These are phyloP conservation scores for Pollimyrus isidori DNA, from an alignment of 2,113 vertebrate species.

Conservation along the genomic window DNA sequence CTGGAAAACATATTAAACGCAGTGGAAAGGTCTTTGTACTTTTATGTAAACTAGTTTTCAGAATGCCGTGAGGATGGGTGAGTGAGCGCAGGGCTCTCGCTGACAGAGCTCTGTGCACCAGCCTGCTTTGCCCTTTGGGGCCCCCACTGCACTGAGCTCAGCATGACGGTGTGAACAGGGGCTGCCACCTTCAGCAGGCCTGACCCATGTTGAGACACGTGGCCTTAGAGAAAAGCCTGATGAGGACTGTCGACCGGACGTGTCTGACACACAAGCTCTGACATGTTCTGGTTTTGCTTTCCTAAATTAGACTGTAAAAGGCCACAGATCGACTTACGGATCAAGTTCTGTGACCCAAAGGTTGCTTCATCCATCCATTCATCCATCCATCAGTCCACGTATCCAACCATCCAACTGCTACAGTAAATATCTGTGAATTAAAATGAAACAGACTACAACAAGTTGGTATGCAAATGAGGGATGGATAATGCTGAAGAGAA, in stretches of 20 bases:
- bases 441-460: background rate
- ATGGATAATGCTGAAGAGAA: background rate
- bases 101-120: background rate
- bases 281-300: background rate
- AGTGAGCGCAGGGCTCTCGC: background rate
- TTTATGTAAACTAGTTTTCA: background rate
- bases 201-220: slow-evolving; percentile 3
- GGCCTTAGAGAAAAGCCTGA: background rate
- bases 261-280: background rate
- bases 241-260: background rate
- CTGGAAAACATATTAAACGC: background rate
- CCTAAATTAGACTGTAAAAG: background rate
- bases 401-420: background rate
- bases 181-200: background rate
- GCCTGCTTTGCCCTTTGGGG: background rate
- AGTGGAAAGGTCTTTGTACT: background rate
- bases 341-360: background rate
- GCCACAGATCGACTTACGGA: background rate
- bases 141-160: background rate
- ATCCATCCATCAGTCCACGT: background rate
- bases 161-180: background rate
- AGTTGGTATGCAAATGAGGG: background rate
- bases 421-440: background rate
- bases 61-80: background rate
- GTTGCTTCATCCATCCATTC: background rate